Evolutionary conservation across 2,797 vertebrate genomes (phyloP), one percentile per base, ranked within the genome.

Genomic region (Echiichthys vipera): DNA sequence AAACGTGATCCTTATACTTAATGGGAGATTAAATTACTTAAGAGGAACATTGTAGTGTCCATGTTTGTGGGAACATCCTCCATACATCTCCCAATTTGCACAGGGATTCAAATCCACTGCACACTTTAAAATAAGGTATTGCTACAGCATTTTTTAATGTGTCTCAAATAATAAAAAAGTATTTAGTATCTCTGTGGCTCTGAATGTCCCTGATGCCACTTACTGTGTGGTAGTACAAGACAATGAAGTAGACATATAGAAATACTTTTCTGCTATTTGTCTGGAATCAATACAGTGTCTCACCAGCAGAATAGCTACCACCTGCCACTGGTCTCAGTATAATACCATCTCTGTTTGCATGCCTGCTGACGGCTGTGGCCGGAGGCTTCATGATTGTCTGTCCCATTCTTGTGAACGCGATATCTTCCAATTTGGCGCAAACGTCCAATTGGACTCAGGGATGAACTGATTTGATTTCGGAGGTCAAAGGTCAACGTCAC

Each of bases 201-300:
- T 65, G 46, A 73, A 36, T 56, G 65, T 53, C 29, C 42, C 43
- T 65, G 22, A 55, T 25, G 42, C n/a, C 58, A 71, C 49, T 80
- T 65, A 68, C 27, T 13, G 7, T 49, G 65, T 70, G 51, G 29
- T n/a, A 51, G 40, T 39, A 43, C 39, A 49, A 57, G 29, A 63
- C 56, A 56, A 77, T 64, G 71, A 72, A 46, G 65, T 45, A 50
- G 69, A 58, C 57, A 46, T 45, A 59, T 46, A 54, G 18, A 83
- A 80, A 74, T 62, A 24, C 18, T 30, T 68, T 57, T 75, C 63
- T 40, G 37, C n/a, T n/a, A n/a, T n/a, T n/a, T n/a, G 34, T 61
- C 66, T 66, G 30, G 59, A 75, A 85, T 86, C 86, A 83, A 77
- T 80, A 47, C 18, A 17, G 61, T 47, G 58, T 67, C 42, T 71